Base-by-base conservation (phyloP, 92 coral and sea anemone genomes). In the Palythoa caribaeorum region DNA sequence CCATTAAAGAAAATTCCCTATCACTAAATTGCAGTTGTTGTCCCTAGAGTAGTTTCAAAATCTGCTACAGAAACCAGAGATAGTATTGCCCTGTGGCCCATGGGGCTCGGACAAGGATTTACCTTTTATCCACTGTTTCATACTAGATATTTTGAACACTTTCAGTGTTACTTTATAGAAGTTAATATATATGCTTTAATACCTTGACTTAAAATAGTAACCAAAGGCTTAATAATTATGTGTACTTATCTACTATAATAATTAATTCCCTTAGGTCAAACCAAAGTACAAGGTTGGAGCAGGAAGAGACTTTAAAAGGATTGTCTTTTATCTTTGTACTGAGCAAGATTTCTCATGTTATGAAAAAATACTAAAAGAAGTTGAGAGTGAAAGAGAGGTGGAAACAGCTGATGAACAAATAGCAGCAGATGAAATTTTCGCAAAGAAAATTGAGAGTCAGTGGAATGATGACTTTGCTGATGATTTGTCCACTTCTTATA, bases 371-470 rank as follows among this genome's bases (percentile, higher is more conserved):
- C n/a, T 63, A 63, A 63, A 63, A 19, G 68, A 60, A 60, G 37
- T 17, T 63, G 35, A 63, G 28, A 17, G 50, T 39, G 78, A 73
- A 39, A 35, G 50, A 0, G 55, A 50, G 55, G 28, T 50, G 20
- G 20, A 39, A 73, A 28, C 78, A 39, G 15, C 15, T 39, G 78
- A 73, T 16, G 10, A 36, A 35, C 48, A 73, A 39, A 21, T 73
- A 17, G 55, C 78, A 15, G 78, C 78, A 73, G 47, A 39, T 36
- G 78, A 73, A 73, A 63, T 63, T 19, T 63, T 63, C 10, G 70
- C 70, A 63, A 17, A 63, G 37, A 35, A 63, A n/a, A 6, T 1
- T 63, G 70, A 63, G 70, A 63, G 37, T 63, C 70, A 63, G 70
- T 63, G 70, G 70, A 19, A 19, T 63, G n/a, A 63, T 63, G 6